These are phyloP conservation scores for Palaemon carinicauda DNA, from an alignment of 1,140 invertebrate species.

Conservation along the genomic window DNA sequence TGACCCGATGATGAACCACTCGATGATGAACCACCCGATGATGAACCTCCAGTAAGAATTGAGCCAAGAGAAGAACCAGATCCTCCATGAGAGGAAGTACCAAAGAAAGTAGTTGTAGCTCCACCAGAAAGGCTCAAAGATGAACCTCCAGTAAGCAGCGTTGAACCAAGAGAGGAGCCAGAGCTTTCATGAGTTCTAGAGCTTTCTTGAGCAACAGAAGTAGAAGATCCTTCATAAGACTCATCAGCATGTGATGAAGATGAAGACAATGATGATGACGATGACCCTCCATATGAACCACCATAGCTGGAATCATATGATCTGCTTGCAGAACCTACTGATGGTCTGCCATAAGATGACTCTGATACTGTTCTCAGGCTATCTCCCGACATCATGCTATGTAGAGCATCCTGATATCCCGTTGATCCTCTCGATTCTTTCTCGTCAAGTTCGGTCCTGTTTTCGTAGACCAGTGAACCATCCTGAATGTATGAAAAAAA, in stretches of 20 bases:
- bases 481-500: slow-evolving; percentile 2
- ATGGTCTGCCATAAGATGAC: background rate
- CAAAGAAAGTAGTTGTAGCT: too few species aligned
- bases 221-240: background rate
- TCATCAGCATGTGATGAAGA: background rate
- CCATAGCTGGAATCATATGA: background rate
- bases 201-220: background rate
- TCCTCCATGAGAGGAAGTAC: too few species aligned
- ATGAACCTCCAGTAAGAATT: background rate
- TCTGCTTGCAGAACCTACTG: background rate
- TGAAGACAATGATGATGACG: background rate
- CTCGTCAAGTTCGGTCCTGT: slow-evolving; percentile 38
- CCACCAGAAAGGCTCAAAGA: too few species aligned
- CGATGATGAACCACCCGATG: too few species aligned
- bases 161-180: too few species aligned
- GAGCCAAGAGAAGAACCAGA: background rate
- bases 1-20: too few species aligned
- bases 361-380: slow-evolving; percentile 15
- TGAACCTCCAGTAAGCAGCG: too few species aligned
- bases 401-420: slow-evolving; percentile 14
- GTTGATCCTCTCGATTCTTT: background rate
- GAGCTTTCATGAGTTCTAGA: background rate
- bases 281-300: slow-evolving; percentile 3
- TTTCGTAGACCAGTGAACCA: slow-evolving; percentile 53
- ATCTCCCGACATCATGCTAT: slow-evolving; percentile 33